phyloP scores from a whole-genome alignment of 2,797 vertebrate species.

The Amazonetta brasiliensis region DNA sequence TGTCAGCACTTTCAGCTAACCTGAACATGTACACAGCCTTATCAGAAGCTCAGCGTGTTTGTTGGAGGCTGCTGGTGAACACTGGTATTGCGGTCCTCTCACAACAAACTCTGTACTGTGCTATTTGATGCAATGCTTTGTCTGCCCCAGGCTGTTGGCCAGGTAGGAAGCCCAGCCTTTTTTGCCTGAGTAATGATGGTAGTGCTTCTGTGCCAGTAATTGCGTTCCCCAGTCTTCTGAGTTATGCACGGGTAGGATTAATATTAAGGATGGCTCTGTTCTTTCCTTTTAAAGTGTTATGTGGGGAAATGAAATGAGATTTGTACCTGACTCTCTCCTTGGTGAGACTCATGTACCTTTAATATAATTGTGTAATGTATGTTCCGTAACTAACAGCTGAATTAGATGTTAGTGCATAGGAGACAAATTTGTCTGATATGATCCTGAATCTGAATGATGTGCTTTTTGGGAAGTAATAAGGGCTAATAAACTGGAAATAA shows the following conservation, averaged over 20 bases:
- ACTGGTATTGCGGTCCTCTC: fast-evolving
- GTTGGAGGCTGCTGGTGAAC: background rate
- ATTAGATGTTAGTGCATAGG: background rate
- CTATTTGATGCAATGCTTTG: background rate
- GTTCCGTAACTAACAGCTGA: conserved; percentile 30
- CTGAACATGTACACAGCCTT: background rate
- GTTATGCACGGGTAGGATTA: background rate
- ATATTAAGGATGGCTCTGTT: background rate
- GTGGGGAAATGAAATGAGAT: background rate
- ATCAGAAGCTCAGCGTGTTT: background rate
- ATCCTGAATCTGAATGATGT: background rate
- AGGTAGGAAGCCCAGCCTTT: background rate
- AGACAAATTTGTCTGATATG: background rate
- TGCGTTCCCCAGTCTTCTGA: background rate
- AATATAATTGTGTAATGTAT: background rate
- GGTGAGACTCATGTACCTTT: background rate
- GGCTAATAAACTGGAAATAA: background rate
- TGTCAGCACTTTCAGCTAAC: background rate
- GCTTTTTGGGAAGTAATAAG: background rate
- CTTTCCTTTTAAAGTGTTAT: background rate
- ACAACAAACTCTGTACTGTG: fast-evolving
- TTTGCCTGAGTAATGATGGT: background rate
- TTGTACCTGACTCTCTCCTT: background rate
- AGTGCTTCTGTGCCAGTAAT: background rate
- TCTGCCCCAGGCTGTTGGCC: background rate